phyloP scores from a whole-genome alignment of 2,888 invertebrate species.

The Oxyteleia sp. region DNA sequence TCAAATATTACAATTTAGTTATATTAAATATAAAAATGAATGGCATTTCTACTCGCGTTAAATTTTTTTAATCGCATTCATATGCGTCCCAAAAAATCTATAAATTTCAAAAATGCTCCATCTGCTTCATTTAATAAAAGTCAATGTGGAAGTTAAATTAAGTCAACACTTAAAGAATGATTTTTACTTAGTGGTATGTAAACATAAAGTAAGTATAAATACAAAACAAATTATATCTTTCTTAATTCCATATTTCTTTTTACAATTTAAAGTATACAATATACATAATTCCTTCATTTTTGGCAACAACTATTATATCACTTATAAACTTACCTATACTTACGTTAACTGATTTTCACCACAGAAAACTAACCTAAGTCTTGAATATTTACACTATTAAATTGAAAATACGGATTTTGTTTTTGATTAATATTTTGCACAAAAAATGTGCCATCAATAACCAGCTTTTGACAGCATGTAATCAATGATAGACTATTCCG shows the following conservation, averaged over 20 bases:
- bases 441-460: too few relatives aligned
- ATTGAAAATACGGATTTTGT: not conserved
- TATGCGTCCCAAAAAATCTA: not conserved
- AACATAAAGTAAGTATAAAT: too few relatives aligned
- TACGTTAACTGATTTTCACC: constrained; percentile 4
- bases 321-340: not conserved
- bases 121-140: not conserved
- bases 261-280: not conserved
- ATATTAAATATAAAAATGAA: constrained; percentile 17
- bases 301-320: too few relatives aligned
- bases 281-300: not conserved
- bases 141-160: too few relatives aligned
- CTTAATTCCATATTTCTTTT: too few relatives aligned
- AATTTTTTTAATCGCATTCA: constrained; percentile 22
- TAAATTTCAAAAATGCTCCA: not conserved
- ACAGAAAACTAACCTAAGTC: constrained; percentile 15
- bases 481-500: too few relatives aligned
- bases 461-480: too few relatives aligned
- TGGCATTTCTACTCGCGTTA: constrained; percentile 11
- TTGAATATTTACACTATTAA: constrained; percentile 5
- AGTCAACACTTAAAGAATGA: too few relatives aligned
- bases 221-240: too few relatives aligned
- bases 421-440: too few relatives aligned
- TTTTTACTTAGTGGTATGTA: too few relatives aligned
- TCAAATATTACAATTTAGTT: constrained; percentile 6